phyloP scores from a whole-genome alignment of 2,113 vertebrate genomes.

The Gracilinanus agilis region DNA sequence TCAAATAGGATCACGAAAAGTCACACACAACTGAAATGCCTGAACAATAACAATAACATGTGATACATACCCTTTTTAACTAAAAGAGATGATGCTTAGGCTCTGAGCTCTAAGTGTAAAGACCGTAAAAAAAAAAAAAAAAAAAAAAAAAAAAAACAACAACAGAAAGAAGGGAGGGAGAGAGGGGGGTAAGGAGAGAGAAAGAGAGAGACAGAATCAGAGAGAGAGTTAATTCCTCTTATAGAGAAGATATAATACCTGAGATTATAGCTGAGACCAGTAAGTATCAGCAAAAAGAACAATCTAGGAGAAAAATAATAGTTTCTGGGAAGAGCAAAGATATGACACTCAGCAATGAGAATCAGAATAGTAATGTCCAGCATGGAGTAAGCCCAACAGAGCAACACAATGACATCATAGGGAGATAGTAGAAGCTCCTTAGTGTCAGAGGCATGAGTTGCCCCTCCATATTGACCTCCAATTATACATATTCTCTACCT shows the following conservation, averaged over 20 bases:
- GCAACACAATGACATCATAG: neutral
- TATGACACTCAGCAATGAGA: neutral
- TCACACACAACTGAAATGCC: too few species aligned
- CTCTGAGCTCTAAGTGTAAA: too few species aligned
- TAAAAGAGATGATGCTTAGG: too few species aligned
- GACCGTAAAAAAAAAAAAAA: too few species aligned
- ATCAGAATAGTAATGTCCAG: neutral
- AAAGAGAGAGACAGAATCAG: too few species aligned
- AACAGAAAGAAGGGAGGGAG: too few species aligned
- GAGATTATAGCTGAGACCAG: neutral
- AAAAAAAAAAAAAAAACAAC: too few species aligned
- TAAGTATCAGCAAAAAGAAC: neutral
- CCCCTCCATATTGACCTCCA: neutral
- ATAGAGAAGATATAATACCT: neutral
- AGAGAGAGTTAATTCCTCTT: neutral
- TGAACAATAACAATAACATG: too few species aligned
- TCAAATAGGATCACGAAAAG: too few species aligned
- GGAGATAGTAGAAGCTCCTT: neutral
- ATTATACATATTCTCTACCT: neutral
- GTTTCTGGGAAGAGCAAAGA: neutral
- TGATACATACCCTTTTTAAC: too few species aligned
- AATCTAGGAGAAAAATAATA: neutral
- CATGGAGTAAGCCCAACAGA: neutral
- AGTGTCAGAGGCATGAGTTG: neutral
- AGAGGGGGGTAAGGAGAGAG: too few species aligned